Percentiles rank a stretch among this genome's conserved stretches.
Evolutionary conservation across 2,797 vertebrate species (phyloP).

Genomic region (Vultur gryphus): DNA sequence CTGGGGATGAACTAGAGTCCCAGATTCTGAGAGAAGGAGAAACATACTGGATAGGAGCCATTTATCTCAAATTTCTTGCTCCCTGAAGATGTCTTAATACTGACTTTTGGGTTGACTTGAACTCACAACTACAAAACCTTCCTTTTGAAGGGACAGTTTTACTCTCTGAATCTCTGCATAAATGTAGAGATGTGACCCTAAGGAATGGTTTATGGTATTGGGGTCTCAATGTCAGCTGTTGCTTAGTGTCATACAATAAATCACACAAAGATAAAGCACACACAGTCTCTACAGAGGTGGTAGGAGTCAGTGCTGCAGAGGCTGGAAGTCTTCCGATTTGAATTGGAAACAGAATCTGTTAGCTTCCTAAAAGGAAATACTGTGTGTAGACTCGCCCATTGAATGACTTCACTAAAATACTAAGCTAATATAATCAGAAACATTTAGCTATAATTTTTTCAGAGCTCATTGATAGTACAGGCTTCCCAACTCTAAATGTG

Average conservation of each 20-base stretch:
- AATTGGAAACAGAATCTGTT: slow-evolving; percentile 15
- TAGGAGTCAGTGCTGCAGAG: background rate
- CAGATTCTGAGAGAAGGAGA: background rate
- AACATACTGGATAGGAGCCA: background rate
- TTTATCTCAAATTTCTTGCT: background rate
- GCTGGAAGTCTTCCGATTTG: background rate
- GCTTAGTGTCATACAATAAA: background rate
- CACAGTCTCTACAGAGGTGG: background rate
- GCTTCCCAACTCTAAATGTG: slow-evolving; percentile 7
- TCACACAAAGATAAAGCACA: background rate
- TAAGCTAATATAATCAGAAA: slow-evolving; percentile 40
- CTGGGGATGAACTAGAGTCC: background rate
- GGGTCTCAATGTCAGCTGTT: background rate
- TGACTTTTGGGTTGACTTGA: background rate
- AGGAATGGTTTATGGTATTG: background rate
- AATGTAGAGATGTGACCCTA: background rate
- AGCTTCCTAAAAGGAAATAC: slow-evolving; percentile 26
- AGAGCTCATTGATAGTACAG: background rate
- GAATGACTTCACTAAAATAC: slow-evolving; percentile 32
- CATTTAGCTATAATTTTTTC: slow-evolving; percentile 20
- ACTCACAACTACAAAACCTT: background rate
- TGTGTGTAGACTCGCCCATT: background rate
- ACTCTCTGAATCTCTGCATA: background rate
- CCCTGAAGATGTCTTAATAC: background rate
- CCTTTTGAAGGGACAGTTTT: background rate